Conservation (phyloP, 2,113 vertebrate genomes). For the Triplophysa dalaica region DNA sequence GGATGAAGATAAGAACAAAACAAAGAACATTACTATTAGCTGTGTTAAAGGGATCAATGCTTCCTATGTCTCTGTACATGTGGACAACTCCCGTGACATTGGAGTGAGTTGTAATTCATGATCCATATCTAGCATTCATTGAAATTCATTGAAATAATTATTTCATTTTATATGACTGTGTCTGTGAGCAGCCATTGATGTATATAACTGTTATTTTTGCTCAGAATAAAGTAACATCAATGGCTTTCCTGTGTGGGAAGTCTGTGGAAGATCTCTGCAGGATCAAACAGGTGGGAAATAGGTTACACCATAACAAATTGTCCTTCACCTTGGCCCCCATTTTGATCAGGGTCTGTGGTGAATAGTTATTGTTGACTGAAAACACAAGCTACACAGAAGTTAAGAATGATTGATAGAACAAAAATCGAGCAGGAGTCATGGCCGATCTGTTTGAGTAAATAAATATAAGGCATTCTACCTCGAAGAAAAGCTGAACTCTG, state of each 20-base stretch:
- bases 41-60: conserved; percentile 96
- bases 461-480: no score
- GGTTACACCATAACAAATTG: no score
- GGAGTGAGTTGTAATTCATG: conserved; percentile 79
- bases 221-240: conserved; percentile 97
- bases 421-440: no score
- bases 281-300: conserved; percentile 89
- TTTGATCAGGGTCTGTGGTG: no score
- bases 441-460: no score
- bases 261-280: conserved; percentile 95
- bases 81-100: conserved; percentile 97
- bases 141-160: neutral
- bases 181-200: neutral
- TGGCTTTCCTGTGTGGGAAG: conserved; percentile 95
- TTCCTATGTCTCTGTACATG: conserved; percentile 90
- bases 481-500: no score
- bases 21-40: conserved; percentile 95
- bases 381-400: no score
- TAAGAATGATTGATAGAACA: no score
- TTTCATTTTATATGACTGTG: neutral
- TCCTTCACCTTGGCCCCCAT: no score
- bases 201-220: conserved; percentile 45
- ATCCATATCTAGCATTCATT: neutral
- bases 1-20: conserved; percentile 99
- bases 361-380: no score